Percentiles rank a stretch among this genome's conserved stretches.
These are phyloP conservation scores for Eudyptes chrysolophus DNA, from an alignment of 2,113 vertebrate species.

Conservation along the genomic window DNA sequence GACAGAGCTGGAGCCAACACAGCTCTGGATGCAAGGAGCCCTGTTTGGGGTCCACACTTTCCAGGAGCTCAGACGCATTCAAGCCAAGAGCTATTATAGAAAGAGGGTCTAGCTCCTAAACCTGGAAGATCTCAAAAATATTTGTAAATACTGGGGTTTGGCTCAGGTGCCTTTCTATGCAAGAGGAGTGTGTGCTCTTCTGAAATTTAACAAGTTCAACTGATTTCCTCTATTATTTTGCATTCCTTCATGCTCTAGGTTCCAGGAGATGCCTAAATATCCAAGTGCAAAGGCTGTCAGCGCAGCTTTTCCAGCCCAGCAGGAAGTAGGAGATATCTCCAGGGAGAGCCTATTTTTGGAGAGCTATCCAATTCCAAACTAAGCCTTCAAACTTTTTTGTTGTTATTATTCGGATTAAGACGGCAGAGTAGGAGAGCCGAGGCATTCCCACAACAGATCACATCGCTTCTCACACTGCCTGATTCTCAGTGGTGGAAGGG, in stretches of 20 bases:
- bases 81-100: background rate
- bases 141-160: constrained; percentile 36
- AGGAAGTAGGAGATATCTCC: constrained; percentile 58
- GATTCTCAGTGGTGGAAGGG: background rate
- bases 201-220: background rate
- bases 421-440: background rate
- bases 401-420: constrained; percentile 3
- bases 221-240: constrained; percentile 37
- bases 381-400: constrained; percentile 34
- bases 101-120: background rate
- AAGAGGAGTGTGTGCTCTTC: background rate
- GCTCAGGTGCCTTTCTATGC: background rate
- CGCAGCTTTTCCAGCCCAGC: constrained; percentile 44
- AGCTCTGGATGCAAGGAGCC: background rate
- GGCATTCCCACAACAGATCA: constrained; percentile 46
- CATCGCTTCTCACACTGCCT: background rate
- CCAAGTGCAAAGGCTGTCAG: background rate
- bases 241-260: constrained; percentile 34
- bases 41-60: background rate
- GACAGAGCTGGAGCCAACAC: background rate
- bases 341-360: constrained; percentile 60
- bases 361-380: constrained; percentile 27
- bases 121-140: constrained; percentile 31
- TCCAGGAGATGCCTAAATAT: constrained; percentile 43
- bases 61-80: background rate